A percentile compares a stretch with the other conserved stretches of the same genome.
Evolutionary conservation across 2,797 vertebrate species (phyloP).

Genomic region (Sebastes matsubarae): DNA sequence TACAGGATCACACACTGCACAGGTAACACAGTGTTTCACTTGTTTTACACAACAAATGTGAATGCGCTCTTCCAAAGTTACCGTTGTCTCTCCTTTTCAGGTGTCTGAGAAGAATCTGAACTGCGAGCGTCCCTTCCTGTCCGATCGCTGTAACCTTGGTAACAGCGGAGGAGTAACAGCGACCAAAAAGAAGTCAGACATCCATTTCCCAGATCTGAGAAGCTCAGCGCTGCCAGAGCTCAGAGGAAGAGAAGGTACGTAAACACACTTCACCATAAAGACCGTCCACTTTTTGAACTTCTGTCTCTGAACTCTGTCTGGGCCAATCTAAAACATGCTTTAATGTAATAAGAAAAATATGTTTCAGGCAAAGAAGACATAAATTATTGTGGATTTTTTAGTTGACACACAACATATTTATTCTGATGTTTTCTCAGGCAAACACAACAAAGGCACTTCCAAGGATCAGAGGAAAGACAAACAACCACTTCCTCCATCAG

Average conservation of each 20-base stretch:
- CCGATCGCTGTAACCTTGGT: constrained; percentile 21
- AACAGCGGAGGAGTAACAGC: neutral
- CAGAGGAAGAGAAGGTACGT: constrained; percentile 50
- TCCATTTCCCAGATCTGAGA: constrained; percentile 69
- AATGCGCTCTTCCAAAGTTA: neutral
- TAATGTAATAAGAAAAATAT: neutral
- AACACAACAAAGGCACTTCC: constrained; percentile 30
- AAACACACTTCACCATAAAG: neutral
- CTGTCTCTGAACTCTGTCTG: no score
- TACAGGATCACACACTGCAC: neutral
- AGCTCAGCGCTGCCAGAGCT: constrained; percentile 46
- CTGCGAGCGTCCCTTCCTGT: constrained; percentile 41
- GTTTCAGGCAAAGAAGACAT: neutral
- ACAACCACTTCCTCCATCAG: neutral
- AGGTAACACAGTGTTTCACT: constrained; percentile 61
- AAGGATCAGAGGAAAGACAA: constrained; percentile 49
- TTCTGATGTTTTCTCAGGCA: constrained; percentile 47
- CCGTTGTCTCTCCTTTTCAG: constrained; percentile 15
- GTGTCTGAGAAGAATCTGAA: constrained; percentile 40
- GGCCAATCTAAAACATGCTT: no score
- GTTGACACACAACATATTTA: neutral
- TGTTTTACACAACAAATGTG: neutral
- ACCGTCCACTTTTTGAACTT: neutral
- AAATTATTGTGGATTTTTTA: neutral
- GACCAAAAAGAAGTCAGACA: constrained; percentile 34